Evolutionary conservation across 2,113 vertebrate species (phyloP), one percentile per base, ranked within the genome.

Genomic region (Nerophis lumbriciformis): DNA sequence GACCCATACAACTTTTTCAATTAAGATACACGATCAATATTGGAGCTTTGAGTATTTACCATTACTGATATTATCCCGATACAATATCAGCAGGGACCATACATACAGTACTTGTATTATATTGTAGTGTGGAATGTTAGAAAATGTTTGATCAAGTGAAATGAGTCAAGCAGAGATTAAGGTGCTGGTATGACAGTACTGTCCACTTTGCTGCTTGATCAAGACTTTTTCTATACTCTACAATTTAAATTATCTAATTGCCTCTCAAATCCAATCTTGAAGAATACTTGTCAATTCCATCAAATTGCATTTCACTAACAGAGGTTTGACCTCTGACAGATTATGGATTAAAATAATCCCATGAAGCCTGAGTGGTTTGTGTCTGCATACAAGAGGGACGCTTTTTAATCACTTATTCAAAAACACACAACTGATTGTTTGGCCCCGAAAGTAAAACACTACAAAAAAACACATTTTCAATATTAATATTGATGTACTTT

Each of bases 341-440:
- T 87, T 87, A 88, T 79, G 75, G 84, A 89, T 90, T 88, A 85
- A 61, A 72, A 69, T 88, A 90, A 90, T 84, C 83, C 76, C 69
- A 56, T 8, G 48, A 62, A 63, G 55, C 59, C 72, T 62, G 59
- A 49, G 38, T 45, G 4, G 19, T 50, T 56, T 28, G 53, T 59
- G 54, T 63, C 49, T 62, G 48, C 54, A 59, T 16, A 65, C 62
- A 38, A 71, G 44, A 59, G 52, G 49, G 59, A 51, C 42, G 63
- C 47, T 58, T 69, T 74, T 36, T 55, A 71, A 75, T 74, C 71
- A 77, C 80, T 72, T 63, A 77, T 71, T 74, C 51, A 68, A 54
- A 63, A 36, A 53, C 78, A 63, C 57, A 58, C 66, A 36, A n/a
- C 50, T 50, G 48, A 8, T 9, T 47, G 35, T 21, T 48, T 48